Evolutionary conservation across 2,797 vertebrate species (phyloP).

Genomic region (Numenius phaeopus): DNA sequence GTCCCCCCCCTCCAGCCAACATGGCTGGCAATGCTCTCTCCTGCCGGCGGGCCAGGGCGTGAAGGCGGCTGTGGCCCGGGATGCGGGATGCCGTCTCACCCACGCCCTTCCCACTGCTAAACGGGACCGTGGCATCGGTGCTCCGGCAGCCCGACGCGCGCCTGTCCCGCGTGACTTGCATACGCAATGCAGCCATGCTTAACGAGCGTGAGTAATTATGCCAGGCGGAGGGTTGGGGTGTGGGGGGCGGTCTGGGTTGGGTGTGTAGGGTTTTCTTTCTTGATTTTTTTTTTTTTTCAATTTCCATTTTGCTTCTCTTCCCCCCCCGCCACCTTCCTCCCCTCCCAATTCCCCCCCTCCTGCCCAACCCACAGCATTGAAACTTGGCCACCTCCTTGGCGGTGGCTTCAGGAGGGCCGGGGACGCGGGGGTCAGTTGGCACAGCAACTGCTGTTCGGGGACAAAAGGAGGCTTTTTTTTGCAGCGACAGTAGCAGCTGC

Average conservation of each 20-base stretch:
- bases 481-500: constrained; percentile 63
- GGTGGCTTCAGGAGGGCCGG: constrained; percentile 22
- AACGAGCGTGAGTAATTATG: constrained; percentile 84
- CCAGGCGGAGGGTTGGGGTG: constrained; percentile 54
- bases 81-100: neutral
- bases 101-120: neutral
- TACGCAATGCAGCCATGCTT: constrained; percentile 75
- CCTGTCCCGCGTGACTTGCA: constrained; percentile 38
- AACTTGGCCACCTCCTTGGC: constrained; percentile 65
- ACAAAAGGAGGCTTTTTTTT: constrained; percentile 44
- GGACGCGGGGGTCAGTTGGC: constrained; percentile 44
- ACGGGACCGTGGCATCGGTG: neutral
- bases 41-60: rapidly evolving
- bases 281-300: neutral
- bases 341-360: no score
- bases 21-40: neutral
- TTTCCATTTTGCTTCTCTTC: neutral
- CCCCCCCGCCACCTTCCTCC: no score
- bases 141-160: constrained; percentile 21
- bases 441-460: constrained; percentile 61
- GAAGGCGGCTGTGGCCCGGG: neutral
- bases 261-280: neutral
- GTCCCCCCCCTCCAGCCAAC: neutral
- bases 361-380: neutral
- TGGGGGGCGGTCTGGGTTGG: neutral